A percentile compares a stretch with the other conserved stretches of the same genome.
Conservation (phyloP, 2,888 invertebrate species). For the Cantharis lateralis region DNA sequence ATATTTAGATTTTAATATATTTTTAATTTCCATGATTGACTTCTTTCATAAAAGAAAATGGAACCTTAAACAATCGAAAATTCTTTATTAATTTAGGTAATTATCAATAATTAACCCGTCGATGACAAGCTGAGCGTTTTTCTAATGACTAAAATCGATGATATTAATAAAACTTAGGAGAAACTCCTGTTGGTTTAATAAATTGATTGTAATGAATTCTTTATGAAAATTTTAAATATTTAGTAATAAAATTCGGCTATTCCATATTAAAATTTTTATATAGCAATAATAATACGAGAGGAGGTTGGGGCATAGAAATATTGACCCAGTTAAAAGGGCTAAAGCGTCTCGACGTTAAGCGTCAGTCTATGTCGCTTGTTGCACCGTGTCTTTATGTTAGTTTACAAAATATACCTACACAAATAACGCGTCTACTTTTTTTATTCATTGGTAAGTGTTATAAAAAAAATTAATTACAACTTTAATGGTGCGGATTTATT, state of each 20-base stretch:
- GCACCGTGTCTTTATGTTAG: slow-evolving; percentile 13
- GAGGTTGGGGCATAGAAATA: slow-evolving; percentile 15
- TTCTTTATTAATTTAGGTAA: not conserved
- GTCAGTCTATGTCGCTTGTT: slow-evolving; percentile 15
- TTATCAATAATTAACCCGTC: not conserved
- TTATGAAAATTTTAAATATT: not conserved
- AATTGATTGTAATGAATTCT: not conserved
- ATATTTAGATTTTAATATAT: too few relatives aligned
- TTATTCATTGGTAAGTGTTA: not conserved
- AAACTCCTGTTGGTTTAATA: not conserved
- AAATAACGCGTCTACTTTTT: not conserved
- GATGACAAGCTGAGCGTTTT: not conserved
- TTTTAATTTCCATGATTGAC: not conserved
- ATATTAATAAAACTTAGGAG: not conserved
- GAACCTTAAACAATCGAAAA: not conserved
- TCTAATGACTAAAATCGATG: not conserved
- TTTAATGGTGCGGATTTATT: not conserved
- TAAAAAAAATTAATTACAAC: not conserved
- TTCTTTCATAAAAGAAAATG: not conserved
- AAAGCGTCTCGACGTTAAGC: slow-evolving; percentile 13
- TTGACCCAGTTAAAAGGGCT: slow-evolving; percentile 16
- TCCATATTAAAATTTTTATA: not conserved
- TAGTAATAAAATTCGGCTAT: not conserved
- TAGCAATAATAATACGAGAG: not conserved
- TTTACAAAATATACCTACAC: not conserved